Conservation (phyloP, 2,888 invertebrate genomes). For the Chymomyza caudatula region DNA sequence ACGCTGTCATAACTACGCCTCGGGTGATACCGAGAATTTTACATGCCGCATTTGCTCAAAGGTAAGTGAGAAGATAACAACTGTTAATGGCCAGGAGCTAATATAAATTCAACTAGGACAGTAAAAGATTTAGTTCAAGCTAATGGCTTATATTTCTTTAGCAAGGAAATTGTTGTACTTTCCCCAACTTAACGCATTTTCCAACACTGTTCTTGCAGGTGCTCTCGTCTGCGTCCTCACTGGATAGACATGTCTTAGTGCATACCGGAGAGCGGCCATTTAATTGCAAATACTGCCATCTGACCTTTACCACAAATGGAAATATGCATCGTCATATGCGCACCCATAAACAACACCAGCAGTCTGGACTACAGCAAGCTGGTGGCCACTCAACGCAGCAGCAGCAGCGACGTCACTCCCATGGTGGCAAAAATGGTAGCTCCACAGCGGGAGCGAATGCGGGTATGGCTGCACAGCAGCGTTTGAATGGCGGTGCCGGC, state of each 20-base stretch:
- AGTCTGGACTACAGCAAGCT: conserved; percentile 32
- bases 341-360: conserved; percentile 81
- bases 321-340: conserved; percentile 91
- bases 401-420: conserved; percentile 63
- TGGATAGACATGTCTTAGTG: conserved; percentile 88
- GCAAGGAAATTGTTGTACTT: too few relatives aligned
- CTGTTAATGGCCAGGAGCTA: neutral
- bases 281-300: conserved; percentile 86
- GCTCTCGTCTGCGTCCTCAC: conserved; percentile 86
- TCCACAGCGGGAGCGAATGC: conserved; percentile 11
- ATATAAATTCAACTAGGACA: too few relatives aligned
- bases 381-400: conserved; percentile 43
- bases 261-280: conserved; percentile 90
- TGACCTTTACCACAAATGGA: conserved; percentile 90
- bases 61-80: conserved; percentile 65
- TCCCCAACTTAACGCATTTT: too few relatives aligned
- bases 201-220: conserved; percentile 80
- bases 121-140: too few relatives aligned
- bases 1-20: conserved; percentile 82
- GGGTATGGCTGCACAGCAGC: conserved; percentile 24
- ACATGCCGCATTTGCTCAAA: conserved; percentile 78
- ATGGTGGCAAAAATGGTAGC: conserved; percentile 47
- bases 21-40: conserved; percentile 78
- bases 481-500: conserved; percentile 52
- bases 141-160: too few relatives aligned